phyloP scores from a whole-genome alignment of 2,113 vertebrate genomes.

The Polypterus bichir region DNA sequence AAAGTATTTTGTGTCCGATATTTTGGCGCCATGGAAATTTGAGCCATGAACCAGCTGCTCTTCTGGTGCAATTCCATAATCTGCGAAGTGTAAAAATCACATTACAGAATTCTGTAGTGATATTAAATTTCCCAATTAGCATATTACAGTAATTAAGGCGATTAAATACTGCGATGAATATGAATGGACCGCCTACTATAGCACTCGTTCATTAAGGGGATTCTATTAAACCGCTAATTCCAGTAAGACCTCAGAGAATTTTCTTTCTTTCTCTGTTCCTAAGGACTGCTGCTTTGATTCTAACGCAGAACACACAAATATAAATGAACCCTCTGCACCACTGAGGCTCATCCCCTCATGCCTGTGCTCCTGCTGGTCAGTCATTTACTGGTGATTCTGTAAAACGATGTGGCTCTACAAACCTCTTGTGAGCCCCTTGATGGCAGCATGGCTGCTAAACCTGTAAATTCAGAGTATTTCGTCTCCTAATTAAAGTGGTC shows the following conservation, averaged over 20 bases:
- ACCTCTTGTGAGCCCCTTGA: too few species aligned
- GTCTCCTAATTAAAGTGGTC: too few species aligned
- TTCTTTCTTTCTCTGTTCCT: neutral
- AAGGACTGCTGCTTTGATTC: neutral
- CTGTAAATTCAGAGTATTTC: too few species aligned
- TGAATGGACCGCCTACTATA: constrained; percentile 1
- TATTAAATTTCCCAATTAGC: neutral
- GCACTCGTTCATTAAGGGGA: neutral
- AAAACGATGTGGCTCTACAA: too few species aligned
- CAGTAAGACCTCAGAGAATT: neutral
- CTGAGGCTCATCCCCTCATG: too few species aligned
- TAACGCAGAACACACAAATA: neutral
- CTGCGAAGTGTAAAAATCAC: neutral
- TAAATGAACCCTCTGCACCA: too few species aligned
- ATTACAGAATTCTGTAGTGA: neutral
- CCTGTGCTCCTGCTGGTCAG: too few species aligned
- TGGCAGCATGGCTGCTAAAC: too few species aligned
- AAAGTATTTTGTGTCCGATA: too few species aligned
- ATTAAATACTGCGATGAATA: constrained; percentile 4
- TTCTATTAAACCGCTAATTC: constrained; percentile 4
- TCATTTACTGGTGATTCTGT: too few species aligned
- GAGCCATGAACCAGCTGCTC: too few species aligned
- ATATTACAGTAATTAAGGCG: neutral
- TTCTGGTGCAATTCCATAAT: neutral
- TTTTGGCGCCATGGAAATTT: too few species aligned